A percentile compares a stretch with the other conserved stretches of the same genome.
Evolutionary conservation across 2,797 vertebrate genomes (phyloP).

Genomic region (Huso huso): DNA sequence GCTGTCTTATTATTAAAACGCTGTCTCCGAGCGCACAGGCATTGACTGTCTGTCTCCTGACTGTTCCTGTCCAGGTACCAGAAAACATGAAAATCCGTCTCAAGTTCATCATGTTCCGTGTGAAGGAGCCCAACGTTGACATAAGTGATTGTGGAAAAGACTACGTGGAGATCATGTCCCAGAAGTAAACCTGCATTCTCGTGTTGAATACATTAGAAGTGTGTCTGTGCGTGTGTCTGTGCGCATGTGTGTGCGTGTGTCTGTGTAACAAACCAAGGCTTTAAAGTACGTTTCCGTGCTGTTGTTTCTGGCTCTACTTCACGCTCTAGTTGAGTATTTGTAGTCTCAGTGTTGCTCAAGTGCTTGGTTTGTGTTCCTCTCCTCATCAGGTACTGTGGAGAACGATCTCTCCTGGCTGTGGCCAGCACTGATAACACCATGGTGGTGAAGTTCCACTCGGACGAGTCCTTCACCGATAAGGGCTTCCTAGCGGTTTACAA

Average conservation of each 20-base stretch:
- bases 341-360: too few relatives aligned
- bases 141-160: constrained; percentile 55
- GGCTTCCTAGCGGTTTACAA: constrained; percentile 56
- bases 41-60: neutral
- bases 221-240: too few relatives aligned
- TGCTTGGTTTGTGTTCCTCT: neutral
- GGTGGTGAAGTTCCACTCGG: constrained; percentile 55
- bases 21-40: too few relatives aligned
- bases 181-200: constrained; percentile 40
- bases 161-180: constrained; percentile 52
- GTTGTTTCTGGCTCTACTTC: too few relatives aligned
- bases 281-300: too few relatives aligned
- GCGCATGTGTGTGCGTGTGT: too few relatives aligned
- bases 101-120: constrained; percentile 58
- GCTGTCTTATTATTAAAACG: too few relatives aligned
- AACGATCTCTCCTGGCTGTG: constrained; percentile 40
- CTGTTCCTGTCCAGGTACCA: constrained; percentile 41
- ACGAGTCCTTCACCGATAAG: constrained; percentile 62
- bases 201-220: too few relatives aligned
- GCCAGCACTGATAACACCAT: constrained; percentile 41
- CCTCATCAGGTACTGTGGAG: constrained; percentile 59
- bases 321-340: too few relatives aligned
- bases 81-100: constrained; percentile 43
- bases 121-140: constrained; percentile 63
- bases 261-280: too few relatives aligned